phyloP scores from a whole-genome alignment of 2,113 vertebrate species.

The Ondatra zibethicus region DNA sequence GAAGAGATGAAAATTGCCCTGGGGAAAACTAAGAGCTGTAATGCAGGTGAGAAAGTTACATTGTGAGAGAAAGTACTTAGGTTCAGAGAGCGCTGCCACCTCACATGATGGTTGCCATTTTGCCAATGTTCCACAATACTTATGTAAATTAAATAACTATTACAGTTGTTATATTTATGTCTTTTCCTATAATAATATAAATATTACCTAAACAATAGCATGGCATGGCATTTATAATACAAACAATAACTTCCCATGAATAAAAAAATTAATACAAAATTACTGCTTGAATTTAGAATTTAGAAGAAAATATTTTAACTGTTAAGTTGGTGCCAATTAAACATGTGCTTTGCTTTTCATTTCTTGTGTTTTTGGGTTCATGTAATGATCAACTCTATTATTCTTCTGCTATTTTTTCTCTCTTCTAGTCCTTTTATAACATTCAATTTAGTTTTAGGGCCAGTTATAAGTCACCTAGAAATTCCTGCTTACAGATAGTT shows the following conservation, averaged over 20 bases:
- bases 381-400: background rate
- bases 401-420: background rate
- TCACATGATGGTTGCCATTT: background rate
- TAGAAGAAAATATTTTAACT: background rate
- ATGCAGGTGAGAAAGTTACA: background rate
- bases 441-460: slow-evolving; percentile 39
- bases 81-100: background rate
- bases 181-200: slow-evolving; percentile 5
- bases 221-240: background rate
- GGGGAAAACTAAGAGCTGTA: background rate
- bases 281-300: background rate
- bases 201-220: background rate
- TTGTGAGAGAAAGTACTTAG: background rate
- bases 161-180: background rate
- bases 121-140: background rate
- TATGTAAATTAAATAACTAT: slow-evolving; percentile 3
- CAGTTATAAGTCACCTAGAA: slow-evolving; percentile 10
- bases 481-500: background rate
- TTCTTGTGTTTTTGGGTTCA: background rate
- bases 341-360: background rate
- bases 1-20: background rate
- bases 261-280: background rate
- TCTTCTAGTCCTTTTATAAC: background rate
- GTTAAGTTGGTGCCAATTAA: background rate
- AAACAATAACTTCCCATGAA: slow-evolving; percentile 15